These are phyloP conservation scores for Drosophila bocqueti DNA, from an alignment of 1,140 invertebrate genomes.

Conservation along the genomic window DNA sequence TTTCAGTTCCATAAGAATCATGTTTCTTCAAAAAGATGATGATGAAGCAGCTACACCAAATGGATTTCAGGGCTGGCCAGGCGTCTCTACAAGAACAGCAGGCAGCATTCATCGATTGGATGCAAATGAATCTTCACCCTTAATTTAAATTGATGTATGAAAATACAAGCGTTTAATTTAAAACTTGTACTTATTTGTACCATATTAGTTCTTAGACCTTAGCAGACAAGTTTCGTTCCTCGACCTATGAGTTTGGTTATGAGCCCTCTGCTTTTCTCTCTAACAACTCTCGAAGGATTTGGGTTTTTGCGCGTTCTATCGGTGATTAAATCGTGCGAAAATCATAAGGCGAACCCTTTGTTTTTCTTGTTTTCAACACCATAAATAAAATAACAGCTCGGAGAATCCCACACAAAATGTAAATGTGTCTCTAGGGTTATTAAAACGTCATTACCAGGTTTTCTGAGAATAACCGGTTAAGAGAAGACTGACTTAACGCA, in stretches of 20 bases:
- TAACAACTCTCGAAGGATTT: neutral
- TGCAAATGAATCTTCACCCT: conserved; percentile 85
- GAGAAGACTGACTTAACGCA: neutral
- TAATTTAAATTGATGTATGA: conserved; percentile 38
- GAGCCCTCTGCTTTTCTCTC: neutral
- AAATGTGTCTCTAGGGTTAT: neutral
- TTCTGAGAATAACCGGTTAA: conserved; percentile 28
- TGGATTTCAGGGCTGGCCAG: conserved; percentile 74
- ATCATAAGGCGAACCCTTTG: neutral
- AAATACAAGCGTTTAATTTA: neutral
- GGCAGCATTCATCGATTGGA: conserved; percentile 89
- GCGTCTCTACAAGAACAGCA: conserved; percentile 89
- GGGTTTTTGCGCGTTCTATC: neutral
- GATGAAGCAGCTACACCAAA: too few relatives aligned
- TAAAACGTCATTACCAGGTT: conserved; percentile 12
- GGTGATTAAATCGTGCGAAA: neutral
- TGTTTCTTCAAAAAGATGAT: neutral
- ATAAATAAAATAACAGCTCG: neutral
- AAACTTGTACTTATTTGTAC: too few relatives aligned
- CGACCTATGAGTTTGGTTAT: too few relatives aligned
- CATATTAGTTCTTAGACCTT: too few relatives aligned
- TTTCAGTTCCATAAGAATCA: neutral
- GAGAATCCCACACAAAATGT: conserved; percentile 14
- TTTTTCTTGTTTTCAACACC: neutral
- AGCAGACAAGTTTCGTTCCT: too few relatives aligned